A percentile compares a stretch with the other conserved stretches of the same genome.
phyloP scores from a whole-genome alignment of 2,888 invertebrate genomes.

The Nymphalis c-album region DNA sequence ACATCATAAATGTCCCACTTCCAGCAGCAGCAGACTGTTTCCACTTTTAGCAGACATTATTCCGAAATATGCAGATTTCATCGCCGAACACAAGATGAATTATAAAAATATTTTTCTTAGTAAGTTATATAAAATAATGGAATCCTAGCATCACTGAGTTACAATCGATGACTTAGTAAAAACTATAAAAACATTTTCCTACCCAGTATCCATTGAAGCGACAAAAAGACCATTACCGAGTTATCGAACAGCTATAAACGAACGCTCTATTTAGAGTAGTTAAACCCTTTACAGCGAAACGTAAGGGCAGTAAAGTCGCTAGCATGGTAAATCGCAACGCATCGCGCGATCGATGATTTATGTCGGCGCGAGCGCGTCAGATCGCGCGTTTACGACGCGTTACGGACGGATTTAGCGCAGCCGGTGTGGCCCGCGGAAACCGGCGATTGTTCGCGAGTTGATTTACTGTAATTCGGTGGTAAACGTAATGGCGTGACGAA shows the following conservation, averaged over 20 bases:
- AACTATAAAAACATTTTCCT: background rate
- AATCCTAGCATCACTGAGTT: background rate
- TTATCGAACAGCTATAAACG: slow-evolving; percentile 27
- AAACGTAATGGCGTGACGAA: slow-evolving; percentile 48
- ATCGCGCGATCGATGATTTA: slow-evolving; percentile 72
- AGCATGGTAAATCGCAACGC: slow-evolving; percentile 63
- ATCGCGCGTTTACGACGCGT: slow-evolving; percentile 64
- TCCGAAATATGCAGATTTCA: no score
- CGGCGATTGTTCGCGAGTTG: slow-evolving; percentile 53
- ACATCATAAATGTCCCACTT: no score
- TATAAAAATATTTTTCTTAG: no score
- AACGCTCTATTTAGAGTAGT: slow-evolving; percentile 40
- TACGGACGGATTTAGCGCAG: slow-evolving; percentile 58
- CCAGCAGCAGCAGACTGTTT: no score
- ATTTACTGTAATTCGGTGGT: slow-evolving; percentile 61
- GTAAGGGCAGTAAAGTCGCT: slow-evolving; percentile 54
- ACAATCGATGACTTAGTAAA: background rate
- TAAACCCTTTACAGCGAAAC: slow-evolving; percentile 62
- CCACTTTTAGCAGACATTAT: no score
- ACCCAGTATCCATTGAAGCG: background rate
- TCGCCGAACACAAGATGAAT: no score
- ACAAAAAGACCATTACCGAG: slow-evolving; percentile 4
- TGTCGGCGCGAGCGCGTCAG: slow-evolving; percentile 61
- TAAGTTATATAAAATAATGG: background rate
- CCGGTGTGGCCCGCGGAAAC: slow-evolving; percentile 61